These are phyloP conservation scores for Geophilus truncorum DNA, from an alignment of 2,888 invertebrate genomes.

Conservation along the genomic window DNA sequence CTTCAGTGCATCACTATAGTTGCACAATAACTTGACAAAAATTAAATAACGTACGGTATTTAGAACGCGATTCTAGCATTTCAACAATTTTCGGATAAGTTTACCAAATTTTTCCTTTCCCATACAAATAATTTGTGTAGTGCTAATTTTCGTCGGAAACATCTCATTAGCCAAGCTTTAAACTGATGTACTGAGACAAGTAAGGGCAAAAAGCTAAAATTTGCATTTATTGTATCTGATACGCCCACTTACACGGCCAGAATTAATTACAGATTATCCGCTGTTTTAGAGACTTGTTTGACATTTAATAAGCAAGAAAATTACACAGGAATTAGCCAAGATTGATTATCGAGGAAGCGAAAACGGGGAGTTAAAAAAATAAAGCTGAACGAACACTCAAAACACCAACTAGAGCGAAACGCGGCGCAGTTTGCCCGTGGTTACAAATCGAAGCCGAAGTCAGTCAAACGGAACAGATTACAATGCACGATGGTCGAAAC, in stretches of 20 bases:
- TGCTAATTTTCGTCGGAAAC: no score
- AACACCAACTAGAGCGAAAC: neutral
- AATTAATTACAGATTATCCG: constrained; percentile 1
- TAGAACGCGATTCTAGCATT: no score
- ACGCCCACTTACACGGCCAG: neutral
- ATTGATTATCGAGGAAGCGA: neutral
- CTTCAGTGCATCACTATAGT: no score
- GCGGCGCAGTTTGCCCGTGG: neutral
- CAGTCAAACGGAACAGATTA: neutral
- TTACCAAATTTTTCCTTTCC: no score
- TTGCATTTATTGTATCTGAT: neutral
- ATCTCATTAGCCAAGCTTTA: neutral
- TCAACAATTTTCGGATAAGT: no score
- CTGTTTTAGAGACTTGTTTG: neutral
- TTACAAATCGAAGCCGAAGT: neutral
- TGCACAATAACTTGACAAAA: no score
- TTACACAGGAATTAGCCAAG: neutral
- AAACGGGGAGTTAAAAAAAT: neutral
- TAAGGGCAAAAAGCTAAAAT: neutral
- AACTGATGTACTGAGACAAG: neutral
- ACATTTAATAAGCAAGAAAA: constrained; percentile 2
- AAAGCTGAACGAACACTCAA: neutral
- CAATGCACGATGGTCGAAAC: neutral
- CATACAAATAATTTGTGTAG: no score
- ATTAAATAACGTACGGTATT: no score